Evolutionary conservation across 2,888 invertebrate species (phyloP).

Genomic region (Dasysyrphus tricinctus): DNA sequence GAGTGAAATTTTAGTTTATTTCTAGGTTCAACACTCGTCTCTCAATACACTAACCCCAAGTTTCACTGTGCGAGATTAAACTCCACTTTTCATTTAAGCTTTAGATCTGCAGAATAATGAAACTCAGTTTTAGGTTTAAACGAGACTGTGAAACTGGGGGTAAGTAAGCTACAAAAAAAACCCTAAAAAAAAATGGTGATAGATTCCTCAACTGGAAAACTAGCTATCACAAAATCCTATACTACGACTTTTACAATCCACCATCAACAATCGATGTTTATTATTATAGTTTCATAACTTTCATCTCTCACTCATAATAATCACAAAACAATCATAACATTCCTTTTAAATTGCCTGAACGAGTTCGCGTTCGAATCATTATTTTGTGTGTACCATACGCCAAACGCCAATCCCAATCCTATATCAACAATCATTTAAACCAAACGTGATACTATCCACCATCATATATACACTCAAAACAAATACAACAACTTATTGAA

Average conservation of each 20-base stretch:
- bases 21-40: too few species aligned
- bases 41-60: too few species aligned
- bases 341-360: conserved; percentile 57
- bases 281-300: conserved; percentile 31
- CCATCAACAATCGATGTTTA: conserved; percentile 8
- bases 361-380: conserved; percentile 38
- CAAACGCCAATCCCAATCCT: conserved; percentile 30
- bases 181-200: background rate
- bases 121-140: too few species aligned
- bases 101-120: too few species aligned
- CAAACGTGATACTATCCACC: conserved; percentile 42
- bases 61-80: too few species aligned
- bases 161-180: too few species aligned
- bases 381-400: conserved; percentile 15
- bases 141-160: too few species aligned
- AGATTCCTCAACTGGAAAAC: background rate
- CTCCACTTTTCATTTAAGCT: too few species aligned
- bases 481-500: background rate
- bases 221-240: background rate
- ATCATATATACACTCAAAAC: background rate
- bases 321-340: conserved; percentile 40
- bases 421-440: conserved; percentile 41
- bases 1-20: too few species aligned
- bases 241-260: background rate
- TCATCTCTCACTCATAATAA: conserved; percentile 20